phyloP scores from a whole-genome alignment of 2,888 invertebrate genomes.

The Baccha elongata region DNA sequence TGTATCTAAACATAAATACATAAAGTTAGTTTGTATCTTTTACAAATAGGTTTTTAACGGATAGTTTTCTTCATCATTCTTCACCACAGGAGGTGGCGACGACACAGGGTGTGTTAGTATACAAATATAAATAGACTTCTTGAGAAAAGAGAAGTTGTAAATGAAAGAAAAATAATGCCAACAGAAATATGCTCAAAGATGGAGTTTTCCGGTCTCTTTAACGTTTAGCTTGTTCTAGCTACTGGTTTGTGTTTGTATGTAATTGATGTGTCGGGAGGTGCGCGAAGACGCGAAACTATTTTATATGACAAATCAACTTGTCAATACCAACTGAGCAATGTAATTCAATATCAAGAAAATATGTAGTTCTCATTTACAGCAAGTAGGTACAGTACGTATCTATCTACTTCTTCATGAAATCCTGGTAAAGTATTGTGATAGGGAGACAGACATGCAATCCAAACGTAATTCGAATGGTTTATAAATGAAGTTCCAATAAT shows the following conservation, averaged over 20 bases:
- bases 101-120: constrained; percentile 11
- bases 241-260: constrained; percentile 2
- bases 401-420: constrained; percentile 13
- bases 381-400: neutral
- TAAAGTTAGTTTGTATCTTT: neutral
- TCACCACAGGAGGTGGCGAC: neutral
- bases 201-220: constrained; percentile 13
- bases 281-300: constrained; percentile 21
- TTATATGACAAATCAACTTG: constrained; percentile 60
- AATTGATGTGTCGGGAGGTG: constrained; percentile 4
- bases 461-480: constrained; percentile 35
- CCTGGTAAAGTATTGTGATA: constrained; percentile 34
- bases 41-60: constrained; percentile 10
- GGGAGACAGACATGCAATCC: constrained; percentile 3
- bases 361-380: constrained; percentile 20
- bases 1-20: neutral
- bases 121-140: constrained; percentile 2
- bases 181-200: constrained; percentile 6
- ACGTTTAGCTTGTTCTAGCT: neutral
- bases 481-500: constrained; percentile 10
- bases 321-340: constrained; percentile 40
- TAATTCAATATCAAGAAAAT: constrained; percentile 34
- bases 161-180: neutral
- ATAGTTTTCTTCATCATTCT: constrained; percentile 31
- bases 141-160: neutral